Percentiles rank a stretch among this genome's conserved stretches.
Conservation (phyloP, 2,888 invertebrate genomes). For the Crematogaster levior region DNA sequence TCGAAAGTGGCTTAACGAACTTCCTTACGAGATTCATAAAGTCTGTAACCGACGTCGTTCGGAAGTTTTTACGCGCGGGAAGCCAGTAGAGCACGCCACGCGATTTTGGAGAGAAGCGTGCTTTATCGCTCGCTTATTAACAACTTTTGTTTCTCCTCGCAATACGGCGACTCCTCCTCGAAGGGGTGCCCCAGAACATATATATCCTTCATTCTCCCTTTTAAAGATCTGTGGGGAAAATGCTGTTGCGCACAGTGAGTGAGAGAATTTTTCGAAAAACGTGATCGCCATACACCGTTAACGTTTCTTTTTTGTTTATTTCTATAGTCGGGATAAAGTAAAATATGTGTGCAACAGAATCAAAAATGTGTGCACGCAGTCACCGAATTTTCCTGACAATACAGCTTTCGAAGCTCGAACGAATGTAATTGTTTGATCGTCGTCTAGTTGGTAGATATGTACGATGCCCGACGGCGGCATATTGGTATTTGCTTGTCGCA, state of each 20-base stretch:
- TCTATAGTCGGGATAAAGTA: not conserved
- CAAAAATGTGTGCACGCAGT: slow-evolving; percentile 20
- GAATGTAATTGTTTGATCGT: slow-evolving; percentile 67
- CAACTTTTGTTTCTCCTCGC: not conserved
- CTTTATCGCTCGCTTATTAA: slow-evolving; percentile 52
- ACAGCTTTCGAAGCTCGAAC: slow-evolving; percentile 41
- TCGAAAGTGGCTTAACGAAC: slow-evolving; percentile 33
- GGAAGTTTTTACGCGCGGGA: slow-evolving; percentile 36
- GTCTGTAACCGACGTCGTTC: slow-evolving; percentile 29
- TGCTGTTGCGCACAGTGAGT: not conserved
- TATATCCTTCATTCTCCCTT: not conserved
- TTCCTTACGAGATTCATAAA: slow-evolving; percentile 57
- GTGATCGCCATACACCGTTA: not conserved
- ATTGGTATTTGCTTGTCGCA: slow-evolving; percentile 77
- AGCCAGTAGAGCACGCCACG: not conserved
- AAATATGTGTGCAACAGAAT: not conserved
- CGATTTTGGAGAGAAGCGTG: slow-evolving; percentile 42
- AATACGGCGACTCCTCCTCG: not conserved
- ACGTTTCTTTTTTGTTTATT: not conserved
- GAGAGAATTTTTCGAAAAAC: not conserved
- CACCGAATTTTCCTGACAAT: slow-evolving; percentile 45
- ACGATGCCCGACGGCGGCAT: slow-evolving; percentile 67
- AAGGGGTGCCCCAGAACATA: not conserved
- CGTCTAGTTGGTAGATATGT: slow-evolving; percentile 64
- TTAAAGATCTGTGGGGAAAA: slow-evolving; percentile 15